Evolutionary conservation across 2,888 invertebrate species (phyloP), one percentile per base, ranked within the genome.

Genomic region (Phragmatobia fuliginosa): DNA sequence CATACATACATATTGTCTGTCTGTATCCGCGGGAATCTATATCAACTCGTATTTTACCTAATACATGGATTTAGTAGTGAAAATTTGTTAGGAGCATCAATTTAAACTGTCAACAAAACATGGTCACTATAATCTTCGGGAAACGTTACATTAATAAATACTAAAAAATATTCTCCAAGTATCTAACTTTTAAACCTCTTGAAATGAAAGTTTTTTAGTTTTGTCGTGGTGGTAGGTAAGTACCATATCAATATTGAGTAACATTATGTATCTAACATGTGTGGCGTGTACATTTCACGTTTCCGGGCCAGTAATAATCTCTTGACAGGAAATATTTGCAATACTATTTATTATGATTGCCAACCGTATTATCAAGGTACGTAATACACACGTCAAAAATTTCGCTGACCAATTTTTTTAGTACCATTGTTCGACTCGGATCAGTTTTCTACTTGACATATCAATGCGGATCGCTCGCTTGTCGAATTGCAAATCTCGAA

Each of bases 381-480:
- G 73, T 72, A 67, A 73, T 75, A 71, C 59, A 66, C 66, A 72
- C 70, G 71, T 82, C 68, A 77, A 80, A 75, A 76, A 75, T 66
- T 62, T 64, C 65, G 52, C 90, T 93, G 94, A 91, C 93, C 94
- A 92, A 49, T 92, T 94, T 93, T 92, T 92, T 91, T 88, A 83
- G 79, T 76, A 75, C 78, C 87, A 89, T 92, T 92, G 92, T 93
- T 87, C 81, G 78, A 83, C 76, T 83, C 87, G 88, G 91, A 94
- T 94, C 94, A 93, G 91, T 94, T 94, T 94, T 90, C 92, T 87
- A 86, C 90, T 88, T 94, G 94, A 94, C 94, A 90, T 92, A 88
- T 94, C 88, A 94, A 94, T 94, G 84, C 88, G 86, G 28, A 85
- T 80, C 81, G 84, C 81, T 87, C 89, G 91, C 90, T 89, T 91